These are phyloP conservation scores for Acrobasis suavella DNA, from an alignment of 2,888 invertebrate genomes.

Conservation along the genomic window DNA sequence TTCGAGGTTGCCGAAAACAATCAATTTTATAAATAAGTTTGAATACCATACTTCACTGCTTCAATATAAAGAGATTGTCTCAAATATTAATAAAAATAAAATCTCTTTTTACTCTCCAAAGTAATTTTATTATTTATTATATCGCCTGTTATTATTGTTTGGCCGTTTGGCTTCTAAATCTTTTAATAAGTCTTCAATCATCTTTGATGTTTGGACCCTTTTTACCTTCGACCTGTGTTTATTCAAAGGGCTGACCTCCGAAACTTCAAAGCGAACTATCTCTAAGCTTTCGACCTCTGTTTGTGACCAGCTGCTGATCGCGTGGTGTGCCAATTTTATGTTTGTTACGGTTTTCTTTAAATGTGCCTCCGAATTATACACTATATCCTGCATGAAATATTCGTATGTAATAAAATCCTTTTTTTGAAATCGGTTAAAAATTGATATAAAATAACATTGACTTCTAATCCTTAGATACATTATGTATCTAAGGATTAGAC, in stretches of 20 bases:
- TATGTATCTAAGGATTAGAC: too few relatives aligned
- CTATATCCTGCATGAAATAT: too few relatives aligned
- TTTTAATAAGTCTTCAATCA: conserved; percentile 67
- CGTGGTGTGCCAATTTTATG: conserved; percentile 29
- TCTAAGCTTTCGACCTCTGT: conserved; percentile 52
- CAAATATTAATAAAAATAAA: neutral
- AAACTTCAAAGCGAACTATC: conserved; percentile 69
- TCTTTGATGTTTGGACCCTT: conserved; percentile 71
- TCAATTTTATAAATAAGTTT: too few relatives aligned
- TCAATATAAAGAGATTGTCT: neutral
- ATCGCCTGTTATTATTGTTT: conserved; percentile 17
- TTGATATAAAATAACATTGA: too few relatives aligned
- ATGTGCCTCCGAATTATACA: too few relatives aligned
- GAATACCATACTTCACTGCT: neutral
- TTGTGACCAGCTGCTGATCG: conserved; percentile 39
- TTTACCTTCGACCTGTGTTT: conserved; percentile 66
- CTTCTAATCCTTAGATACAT: too few relatives aligned
- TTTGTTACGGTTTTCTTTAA: neutral
- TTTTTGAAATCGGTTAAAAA: too few relatives aligned
- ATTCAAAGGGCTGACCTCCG: conserved; percentile 56
- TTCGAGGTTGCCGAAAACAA: too few relatives aligned
- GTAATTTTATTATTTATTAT: conserved; percentile 21
- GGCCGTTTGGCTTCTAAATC: conserved; percentile 43
- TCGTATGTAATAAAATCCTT: too few relatives aligned
- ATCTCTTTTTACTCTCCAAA: neutral